Conservation (phyloP, 1,140 invertebrate species). For the Euschistus heros region DNA sequence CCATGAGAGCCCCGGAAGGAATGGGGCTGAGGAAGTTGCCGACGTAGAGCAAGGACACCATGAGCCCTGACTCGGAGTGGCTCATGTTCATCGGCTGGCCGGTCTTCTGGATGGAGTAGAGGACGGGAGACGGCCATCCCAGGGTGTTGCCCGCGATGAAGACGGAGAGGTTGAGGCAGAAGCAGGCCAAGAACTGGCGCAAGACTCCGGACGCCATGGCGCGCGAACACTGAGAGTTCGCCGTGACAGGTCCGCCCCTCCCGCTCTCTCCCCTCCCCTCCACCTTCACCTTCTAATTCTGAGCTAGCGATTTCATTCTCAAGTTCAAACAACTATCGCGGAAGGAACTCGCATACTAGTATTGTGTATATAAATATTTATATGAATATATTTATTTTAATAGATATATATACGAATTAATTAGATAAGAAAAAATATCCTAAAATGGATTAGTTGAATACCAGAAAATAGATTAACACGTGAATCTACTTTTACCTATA, state of each 20-base stretch:
- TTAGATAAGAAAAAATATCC: too few species aligned
- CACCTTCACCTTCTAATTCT: too few species aligned
- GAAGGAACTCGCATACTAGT: too few species aligned
- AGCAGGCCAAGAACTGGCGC: neutral
- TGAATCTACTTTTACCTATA: too few species aligned
- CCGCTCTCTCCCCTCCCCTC: neutral
- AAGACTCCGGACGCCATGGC: neutral
- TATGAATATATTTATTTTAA: too few species aligned
- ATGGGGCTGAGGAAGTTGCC: slow-evolving; percentile 25
- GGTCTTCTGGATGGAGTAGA: slow-evolving; percentile 40
- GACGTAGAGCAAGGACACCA: neutral
- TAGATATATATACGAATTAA: too few species aligned
- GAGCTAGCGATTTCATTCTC: too few species aligned
- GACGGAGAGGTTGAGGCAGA: neutral
- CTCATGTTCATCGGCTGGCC: slow-evolving; percentile 22
- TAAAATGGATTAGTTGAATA: too few species aligned
- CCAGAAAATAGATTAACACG: too few species aligned
- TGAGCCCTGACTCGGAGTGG: neutral
- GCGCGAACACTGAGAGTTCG: too few species aligned
- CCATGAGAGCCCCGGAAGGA: slow-evolving; percentile 44
- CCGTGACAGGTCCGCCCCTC: slow-evolving; percentile 36
- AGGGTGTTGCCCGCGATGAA: slow-evolving; percentile 45
- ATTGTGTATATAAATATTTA: too few species aligned
- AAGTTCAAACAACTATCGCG: too few species aligned
- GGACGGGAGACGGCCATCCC: slow-evolving; percentile 64